Percentiles rank a stretch among this genome's conserved stretches.
These are phyloP conservation scores for Myotis findleyi DNA, from an alignment of 2,797 vertebrate species.

Conservation along the genomic window DNA sequence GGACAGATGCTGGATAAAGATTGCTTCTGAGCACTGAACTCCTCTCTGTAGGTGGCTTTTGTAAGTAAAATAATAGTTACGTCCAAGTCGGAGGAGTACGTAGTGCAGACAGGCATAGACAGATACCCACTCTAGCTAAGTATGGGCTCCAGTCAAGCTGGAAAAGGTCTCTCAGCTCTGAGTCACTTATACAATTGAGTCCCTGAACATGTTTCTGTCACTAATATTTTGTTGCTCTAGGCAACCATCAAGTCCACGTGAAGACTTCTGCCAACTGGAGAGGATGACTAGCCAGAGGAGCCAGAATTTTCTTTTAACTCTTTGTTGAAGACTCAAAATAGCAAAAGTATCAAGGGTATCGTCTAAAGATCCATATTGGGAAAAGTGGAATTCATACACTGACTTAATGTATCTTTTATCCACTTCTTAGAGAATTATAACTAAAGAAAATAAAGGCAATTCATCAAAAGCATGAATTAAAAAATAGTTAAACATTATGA, in stretches of 20 bases:
- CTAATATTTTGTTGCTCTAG: conserved; percentile 82
- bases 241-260: conserved; percentile 81
- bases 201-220: conserved; percentile 74
- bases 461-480: background rate
- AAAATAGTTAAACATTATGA: background rate
- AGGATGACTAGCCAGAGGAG: conserved; percentile 57
- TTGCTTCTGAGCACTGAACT: background rate
- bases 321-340: conserved; percentile 69
- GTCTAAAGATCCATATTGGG: background rate
- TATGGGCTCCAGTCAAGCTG: conserved; percentile 29
- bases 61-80: background rate
- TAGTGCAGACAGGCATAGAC: conserved; percentile 51
- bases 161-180: conserved; percentile 72
- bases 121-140: conserved; percentile 55
- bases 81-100: background rate
- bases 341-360: conserved; percentile 37
- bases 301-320: conserved; percentile 73
- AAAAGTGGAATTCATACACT: conserved; percentile 21
- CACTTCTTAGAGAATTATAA: background rate
- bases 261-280: conserved; percentile 80
- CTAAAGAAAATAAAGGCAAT: conserved; percentile 8
- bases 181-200: conserved; percentile 74
- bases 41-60: background rate
- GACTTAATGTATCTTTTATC: background rate
- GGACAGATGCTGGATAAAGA: background rate